Evolutionary conservation across 1,140 invertebrate genomes (phyloP).

Genomic region (Notospermus geniculatus): DNA sequence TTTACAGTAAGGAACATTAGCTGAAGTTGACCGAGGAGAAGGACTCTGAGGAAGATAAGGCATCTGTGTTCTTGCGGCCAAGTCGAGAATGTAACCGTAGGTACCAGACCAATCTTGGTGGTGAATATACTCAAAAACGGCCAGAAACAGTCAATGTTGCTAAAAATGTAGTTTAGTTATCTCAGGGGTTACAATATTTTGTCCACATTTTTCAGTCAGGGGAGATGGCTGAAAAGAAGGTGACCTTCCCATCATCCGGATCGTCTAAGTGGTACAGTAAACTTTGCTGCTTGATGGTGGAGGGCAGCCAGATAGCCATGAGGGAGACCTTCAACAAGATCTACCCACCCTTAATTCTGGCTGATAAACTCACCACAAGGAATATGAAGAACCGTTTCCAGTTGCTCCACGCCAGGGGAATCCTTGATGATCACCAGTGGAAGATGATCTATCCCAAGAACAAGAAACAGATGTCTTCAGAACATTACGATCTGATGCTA

Average conservation of each 20-base stretch:
- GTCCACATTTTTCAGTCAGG: neutral
- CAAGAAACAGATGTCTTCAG: slow-evolving; percentile 29
- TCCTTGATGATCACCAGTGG: slow-evolving; percentile 37
- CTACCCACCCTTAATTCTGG: slow-evolving; percentile 37
- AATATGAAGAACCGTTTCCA: slow-evolving; percentile 25
- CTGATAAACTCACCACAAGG: slow-evolving; percentile 33
- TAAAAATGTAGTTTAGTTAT: too few relatives aligned
- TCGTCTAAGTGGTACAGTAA: slow-evolving; percentile 18
- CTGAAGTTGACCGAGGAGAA: too few relatives aligned
- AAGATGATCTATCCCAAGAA: slow-evolving; percentile 36
- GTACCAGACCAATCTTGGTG: too few relatives aligned
- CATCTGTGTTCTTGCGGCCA: too few relatives aligned
- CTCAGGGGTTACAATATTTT: too few relatives aligned
- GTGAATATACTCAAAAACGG: too few relatives aligned
- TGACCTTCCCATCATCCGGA: neutral
- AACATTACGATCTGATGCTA: slow-evolving; percentile 33
- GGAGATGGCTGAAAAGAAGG: slow-evolving; percentile 7
- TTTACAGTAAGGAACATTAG: too few relatives aligned
- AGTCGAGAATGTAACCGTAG: too few relatives aligned
- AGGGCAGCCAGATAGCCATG: slow-evolving; percentile 35
- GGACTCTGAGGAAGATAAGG: too few relatives aligned
- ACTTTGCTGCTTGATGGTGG: slow-evolving; percentile 39
- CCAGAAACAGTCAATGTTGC: too few relatives aligned
- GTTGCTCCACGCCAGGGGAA: neutral
- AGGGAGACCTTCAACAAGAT: slow-evolving; percentile 37